phyloP scores from a whole-genome alignment of 2,113 vertebrate species.

The Myrmophylax atrothorax region DNA sequence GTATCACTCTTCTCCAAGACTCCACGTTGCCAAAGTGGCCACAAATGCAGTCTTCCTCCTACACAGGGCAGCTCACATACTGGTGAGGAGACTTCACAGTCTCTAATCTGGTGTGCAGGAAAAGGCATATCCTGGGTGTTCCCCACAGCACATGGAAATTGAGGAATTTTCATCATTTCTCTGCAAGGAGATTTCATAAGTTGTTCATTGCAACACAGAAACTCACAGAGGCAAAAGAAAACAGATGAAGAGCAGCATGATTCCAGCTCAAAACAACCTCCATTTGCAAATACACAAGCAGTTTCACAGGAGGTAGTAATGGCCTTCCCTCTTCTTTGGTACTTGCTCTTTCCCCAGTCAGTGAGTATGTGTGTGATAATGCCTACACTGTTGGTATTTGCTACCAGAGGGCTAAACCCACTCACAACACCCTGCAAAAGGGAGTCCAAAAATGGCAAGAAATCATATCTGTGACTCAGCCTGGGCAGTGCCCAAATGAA shows the following conservation, averaged over 20 bases:
- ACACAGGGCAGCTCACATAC: background rate
- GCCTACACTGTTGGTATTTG: background rate
- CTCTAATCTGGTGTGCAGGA: background rate
- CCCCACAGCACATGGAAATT: background rate
- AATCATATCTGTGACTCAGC: background rate
- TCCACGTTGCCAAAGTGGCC: rapidly evolving
- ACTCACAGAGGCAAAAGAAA: background rate
- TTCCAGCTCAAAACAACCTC: background rate
- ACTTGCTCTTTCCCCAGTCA: background rate
- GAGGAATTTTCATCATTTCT: background rate
- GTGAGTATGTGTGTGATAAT: background rate
- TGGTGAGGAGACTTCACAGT: background rate
- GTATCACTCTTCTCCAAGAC: background rate
- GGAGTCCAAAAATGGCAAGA: background rate
- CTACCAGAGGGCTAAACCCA: background rate
- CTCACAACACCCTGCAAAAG: rapidly evolving
- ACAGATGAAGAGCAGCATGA: background rate
- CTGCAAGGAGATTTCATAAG: background rate
- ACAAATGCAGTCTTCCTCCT: background rate
- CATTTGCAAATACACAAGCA: background rate
- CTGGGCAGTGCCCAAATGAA: background rate
- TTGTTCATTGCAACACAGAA: background rate
- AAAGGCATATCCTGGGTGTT: background rate
- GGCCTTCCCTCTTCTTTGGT: background rate
- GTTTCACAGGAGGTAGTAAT: background rate